Evolutionary conservation across 92 coral and sea anemone genomes (phyloP).

Genomic region (Epizoanthus fatuus): DNA sequence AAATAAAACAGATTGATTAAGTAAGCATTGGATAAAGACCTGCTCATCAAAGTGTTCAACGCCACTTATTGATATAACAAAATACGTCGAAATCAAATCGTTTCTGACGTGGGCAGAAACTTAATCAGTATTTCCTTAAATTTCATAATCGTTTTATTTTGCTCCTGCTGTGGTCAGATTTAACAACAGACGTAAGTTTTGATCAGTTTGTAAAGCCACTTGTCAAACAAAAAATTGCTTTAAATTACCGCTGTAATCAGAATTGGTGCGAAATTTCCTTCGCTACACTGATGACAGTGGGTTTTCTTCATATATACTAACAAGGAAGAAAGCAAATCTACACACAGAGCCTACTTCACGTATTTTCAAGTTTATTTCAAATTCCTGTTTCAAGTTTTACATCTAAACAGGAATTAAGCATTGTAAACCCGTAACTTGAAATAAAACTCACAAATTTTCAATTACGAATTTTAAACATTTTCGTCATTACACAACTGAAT

Average conservation of each 20-base stretch:
- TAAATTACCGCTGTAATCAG: not conserved
- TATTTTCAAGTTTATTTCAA: not conserved
- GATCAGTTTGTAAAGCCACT: not conserved
- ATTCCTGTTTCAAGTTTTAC: not conserved
- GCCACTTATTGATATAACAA: too few species aligned
- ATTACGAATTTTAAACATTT: not conserved
- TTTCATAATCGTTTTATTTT: conserved; percentile 4
- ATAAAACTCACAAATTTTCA: not conserved
- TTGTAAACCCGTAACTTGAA: not conserved
- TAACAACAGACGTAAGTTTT: not conserved
- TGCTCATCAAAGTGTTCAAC: not conserved
- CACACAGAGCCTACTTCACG: not conserved
- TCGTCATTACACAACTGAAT: not conserved
- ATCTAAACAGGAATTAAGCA: not conserved
- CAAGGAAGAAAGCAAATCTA: too few species aligned
- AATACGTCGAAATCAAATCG: too few species aligned
- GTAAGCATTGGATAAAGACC: not conserved
- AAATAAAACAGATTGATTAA: not conserved
- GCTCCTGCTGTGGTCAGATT: not conserved
- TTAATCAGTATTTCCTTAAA: not conserved
- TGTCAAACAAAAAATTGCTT: conserved; percentile 1
- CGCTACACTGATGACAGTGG: too few species aligned
- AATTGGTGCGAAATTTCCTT: not conserved
- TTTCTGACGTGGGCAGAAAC: too few species aligned
- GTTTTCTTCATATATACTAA: too few species aligned